A percentile compares a stretch with the other conserved stretches of the same genome.
These are phyloP conservation scores for Linnaemya vulpina DNA, from an alignment of 2,888 invertebrate genomes.

Conservation along the genomic window DNA sequence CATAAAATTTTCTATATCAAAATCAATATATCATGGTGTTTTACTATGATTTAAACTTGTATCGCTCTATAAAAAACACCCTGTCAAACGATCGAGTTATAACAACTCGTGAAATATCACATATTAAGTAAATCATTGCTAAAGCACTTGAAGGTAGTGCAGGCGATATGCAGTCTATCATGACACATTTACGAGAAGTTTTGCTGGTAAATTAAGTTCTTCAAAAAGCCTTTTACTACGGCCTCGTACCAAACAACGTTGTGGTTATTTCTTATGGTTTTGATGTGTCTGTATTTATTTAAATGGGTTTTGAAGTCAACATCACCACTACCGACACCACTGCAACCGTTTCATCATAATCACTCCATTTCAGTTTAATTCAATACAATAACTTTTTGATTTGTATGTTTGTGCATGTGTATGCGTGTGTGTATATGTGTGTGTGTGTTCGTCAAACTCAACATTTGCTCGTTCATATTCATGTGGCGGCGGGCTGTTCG, in stretches of 20 bases:
- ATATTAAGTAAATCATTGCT: too few species aligned
- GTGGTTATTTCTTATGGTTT: constrained; percentile 40
- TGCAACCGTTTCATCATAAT: constrained; percentile 29
- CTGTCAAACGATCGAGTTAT: too few species aligned
- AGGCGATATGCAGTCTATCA: too few species aligned
- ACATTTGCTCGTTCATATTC: constrained; percentile 20
- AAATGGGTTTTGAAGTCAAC: constrained; percentile 46
- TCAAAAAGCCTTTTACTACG: background rate
- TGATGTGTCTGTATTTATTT: constrained; percentile 4
- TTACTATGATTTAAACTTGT: too few species aligned
- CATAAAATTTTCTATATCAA: too few species aligned
- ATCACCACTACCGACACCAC: constrained; percentile 29
- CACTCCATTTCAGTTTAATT: constrained; percentile 29
- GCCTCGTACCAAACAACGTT: constrained; percentile 26
- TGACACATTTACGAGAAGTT: too few species aligned
- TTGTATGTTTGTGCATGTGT: constrained; percentile 20
- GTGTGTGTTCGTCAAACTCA: constrained; percentile 38
- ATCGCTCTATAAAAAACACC: too few species aligned
- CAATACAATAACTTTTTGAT: constrained; percentile 66
- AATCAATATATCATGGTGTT: too few species aligned
- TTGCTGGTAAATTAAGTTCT: too few species aligned
- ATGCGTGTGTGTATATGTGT: constrained; percentile 7
- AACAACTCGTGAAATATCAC: too few species aligned
- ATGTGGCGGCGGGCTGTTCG: background rate
- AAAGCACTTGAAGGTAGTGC: too few species aligned